Evolutionary conservation across 2,797 vertebrate genomes (phyloP).

Genomic region (Sebastes elongatus): DNA sequence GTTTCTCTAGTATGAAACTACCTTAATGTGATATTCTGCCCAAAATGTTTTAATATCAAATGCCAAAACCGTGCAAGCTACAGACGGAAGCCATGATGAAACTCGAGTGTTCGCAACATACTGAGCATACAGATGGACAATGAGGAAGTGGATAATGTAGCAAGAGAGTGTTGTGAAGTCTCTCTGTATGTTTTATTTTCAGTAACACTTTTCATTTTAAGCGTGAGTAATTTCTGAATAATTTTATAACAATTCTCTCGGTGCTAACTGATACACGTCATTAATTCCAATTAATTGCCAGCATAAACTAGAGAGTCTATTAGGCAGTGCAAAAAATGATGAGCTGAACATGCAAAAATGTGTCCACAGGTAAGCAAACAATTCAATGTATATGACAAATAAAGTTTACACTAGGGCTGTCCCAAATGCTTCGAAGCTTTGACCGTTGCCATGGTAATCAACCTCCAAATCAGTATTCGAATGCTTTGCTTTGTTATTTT

Average conservation of each 20-base stretch:
- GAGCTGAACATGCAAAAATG: background rate
- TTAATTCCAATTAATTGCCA: background rate
- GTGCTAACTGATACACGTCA: background rate
- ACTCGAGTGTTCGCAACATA: background rate
- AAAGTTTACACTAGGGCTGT: no score
- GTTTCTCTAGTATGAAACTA: constrained; percentile 15
- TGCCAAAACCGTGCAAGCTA: background rate
- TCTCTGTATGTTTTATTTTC: background rate
- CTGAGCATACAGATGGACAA: background rate
- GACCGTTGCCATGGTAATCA: no score
- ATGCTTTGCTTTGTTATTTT: no score
- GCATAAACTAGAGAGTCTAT: background rate
- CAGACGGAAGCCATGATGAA: background rate
- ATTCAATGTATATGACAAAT: background rate
- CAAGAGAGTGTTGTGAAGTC: background rate
- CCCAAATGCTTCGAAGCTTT: no score
- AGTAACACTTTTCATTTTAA: background rate
- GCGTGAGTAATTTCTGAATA: background rate
- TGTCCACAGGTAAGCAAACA: background rate
- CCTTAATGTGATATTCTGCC: background rate
- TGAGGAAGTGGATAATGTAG: background rate
- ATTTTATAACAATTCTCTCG: background rate
- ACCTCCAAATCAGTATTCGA: no score
- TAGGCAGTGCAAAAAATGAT: no score
- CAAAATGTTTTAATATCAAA: background rate